A percentile compares a stretch with the other conserved stretches of the same genome.
Conservation (phyloP, 2,113 vertebrate species). For the Neolamprologus toae region DNA sequence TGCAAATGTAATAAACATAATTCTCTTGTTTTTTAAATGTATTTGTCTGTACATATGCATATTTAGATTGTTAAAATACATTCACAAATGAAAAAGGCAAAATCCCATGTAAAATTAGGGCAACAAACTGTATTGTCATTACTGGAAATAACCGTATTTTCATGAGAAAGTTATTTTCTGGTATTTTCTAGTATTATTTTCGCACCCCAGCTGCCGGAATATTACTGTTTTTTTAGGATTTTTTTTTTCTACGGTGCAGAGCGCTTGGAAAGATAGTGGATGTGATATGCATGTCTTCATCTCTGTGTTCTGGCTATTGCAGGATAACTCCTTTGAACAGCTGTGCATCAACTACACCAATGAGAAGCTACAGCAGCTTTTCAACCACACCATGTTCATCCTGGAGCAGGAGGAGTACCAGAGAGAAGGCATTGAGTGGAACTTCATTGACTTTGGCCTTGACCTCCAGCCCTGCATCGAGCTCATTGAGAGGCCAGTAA, state of each 20-base stretch:
- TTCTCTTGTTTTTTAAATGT: background rate
- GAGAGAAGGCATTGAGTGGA: conserved; percentile 95
- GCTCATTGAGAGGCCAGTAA: conserved; percentile 84
- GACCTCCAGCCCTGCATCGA: conserved; percentile 96
- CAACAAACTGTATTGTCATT: background rate
- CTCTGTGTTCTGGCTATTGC: background rate
- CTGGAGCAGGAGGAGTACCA: conserved; percentile 97
- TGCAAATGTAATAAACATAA: background rate
- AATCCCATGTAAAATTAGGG: rapidly evolving
- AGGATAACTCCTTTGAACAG: conserved; percentile 98
- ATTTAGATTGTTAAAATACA: background rate
- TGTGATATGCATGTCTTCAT: background rate
- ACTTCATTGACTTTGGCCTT: conserved; percentile 95
- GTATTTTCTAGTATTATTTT: background rate
- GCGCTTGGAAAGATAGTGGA: background rate
- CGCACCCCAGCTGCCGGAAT: rapidly evolving
- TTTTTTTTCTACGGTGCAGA: background rate
- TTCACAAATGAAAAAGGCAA: background rate
- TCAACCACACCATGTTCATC: conserved; percentile 99
- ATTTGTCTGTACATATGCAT: background rate
- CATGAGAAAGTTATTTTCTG: background rate
- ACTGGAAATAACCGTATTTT: background rate
- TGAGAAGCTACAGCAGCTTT: conserved; percentile 95
- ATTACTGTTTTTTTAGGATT: background rate
- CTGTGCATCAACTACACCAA: conserved; percentile 98